These are phyloP conservation scores for Polyergus mexicanus DNA, from an alignment of 1,140 invertebrate species.

Conservation along the genomic window DNA sequence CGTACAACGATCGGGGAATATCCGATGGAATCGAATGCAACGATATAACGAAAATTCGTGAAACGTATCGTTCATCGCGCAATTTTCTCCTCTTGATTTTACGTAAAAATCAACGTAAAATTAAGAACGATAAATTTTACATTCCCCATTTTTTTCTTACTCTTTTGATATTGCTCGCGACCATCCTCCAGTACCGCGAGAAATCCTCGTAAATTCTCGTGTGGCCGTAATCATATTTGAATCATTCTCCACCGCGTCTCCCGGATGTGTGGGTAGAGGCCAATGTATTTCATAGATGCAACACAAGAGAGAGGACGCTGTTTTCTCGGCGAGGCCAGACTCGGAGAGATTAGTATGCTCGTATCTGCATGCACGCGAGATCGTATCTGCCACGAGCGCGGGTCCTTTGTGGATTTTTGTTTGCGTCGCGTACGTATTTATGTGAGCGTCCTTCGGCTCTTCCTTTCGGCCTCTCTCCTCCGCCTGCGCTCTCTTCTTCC, in stretches of 20 bases:
- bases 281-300: slow-evolving; percentile 76
- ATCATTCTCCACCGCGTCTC: slow-evolving; percentile 67
- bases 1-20: background rate
- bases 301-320: slow-evolving; percentile 67
- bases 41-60: background rate
- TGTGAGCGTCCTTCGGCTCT: slow-evolving; percentile 80
- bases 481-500: slow-evolving; percentile 47
- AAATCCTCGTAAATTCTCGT: slow-evolving; percentile 63
- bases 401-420: slow-evolving; percentile 84
- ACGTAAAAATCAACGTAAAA: background rate
- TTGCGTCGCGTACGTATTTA: slow-evolving; percentile 84
- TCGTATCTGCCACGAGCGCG: slow-evolving; percentile 84
- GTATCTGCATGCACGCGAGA: slow-evolving; percentile 85
- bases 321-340: slow-evolving; percentile 67
- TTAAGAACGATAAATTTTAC: background rate
- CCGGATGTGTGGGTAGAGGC: slow-evolving; percentile 62
- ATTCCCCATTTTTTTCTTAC: background rate
- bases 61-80: background rate
- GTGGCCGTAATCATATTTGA: slow-evolving; percentile 70
- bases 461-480: slow-evolving; percentile 73
- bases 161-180: slow-evolving; percentile 42
- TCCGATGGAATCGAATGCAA: background rate
- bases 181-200: slow-evolving; percentile 20
- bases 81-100: background rate
- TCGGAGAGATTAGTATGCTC: slow-evolving; percentile 84